Evolutionary conservation across 2,797 vertebrate species (phyloP), one percentile per base, ranked within the genome.

Genomic region (Pangasius sanitwongsei): DNA sequence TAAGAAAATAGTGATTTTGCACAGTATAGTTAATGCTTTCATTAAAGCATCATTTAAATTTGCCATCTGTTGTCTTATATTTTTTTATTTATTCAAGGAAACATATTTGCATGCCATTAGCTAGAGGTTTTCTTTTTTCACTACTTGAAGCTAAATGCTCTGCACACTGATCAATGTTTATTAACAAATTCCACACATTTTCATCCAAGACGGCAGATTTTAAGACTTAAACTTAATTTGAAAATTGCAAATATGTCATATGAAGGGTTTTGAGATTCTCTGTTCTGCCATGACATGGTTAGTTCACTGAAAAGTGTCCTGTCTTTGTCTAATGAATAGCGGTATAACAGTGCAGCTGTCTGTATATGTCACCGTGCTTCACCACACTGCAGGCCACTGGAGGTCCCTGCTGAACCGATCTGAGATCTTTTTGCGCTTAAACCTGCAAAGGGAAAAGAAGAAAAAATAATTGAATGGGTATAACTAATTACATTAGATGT

Each of bases 61-160:
- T 87, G 28, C 55, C 61, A 92, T 90, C 89, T 94, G 89, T 65
- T 91, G 65, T 88, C 87, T 41, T 57, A 81, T 55, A 83, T 48
- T 13, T 87, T 63, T 88, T 91, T 63, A 18, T 89, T 92, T 91
- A 89, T 91, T 93, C n/a, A 80, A 87, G 6, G 1, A 59, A 61
- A 92, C 89, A 81, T 86, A 72, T 92, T 87, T 92, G 89, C 86
- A 89, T 92, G 55, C 25, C 69, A 65, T 83, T 70, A 77, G 28
- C 72, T 31, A 59, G 4, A 74, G 80, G 34, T 61, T 63, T 23
- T 44, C 5, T 44, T 61, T 59, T 61, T 6, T 61, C 31, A 59
- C 55, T 31, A n/a, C 50, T 85, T 20, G 61, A 80, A 80, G 61
- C 31, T 78, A 11, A 63, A 74, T 74, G 34, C 20, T 65, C 53